phyloP scores from a whole-genome alignment of 2,888 invertebrate genomes.

The Hermaeophaga mercurialis region DNA sequence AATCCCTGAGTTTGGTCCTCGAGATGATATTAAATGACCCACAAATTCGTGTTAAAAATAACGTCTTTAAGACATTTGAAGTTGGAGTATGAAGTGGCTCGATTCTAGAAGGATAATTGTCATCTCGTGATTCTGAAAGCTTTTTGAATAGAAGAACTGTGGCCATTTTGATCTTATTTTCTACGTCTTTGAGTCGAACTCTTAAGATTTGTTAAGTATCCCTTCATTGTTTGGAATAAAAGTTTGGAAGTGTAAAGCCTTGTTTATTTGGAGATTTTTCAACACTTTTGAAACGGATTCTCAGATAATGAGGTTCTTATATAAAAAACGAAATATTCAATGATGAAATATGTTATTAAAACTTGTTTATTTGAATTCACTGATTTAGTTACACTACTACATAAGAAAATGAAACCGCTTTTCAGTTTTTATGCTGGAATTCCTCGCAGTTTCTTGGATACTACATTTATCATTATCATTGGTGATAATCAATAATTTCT shows the following conservation, averaged over 20 bases:
- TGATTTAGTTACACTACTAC: no score
- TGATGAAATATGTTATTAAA: no score
- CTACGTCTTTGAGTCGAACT: conserved; percentile 16
- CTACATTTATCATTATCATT: no score
- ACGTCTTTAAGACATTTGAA: conserved; percentile 26
- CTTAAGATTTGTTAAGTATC: conserved; percentile 13
- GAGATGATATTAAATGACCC: conserved; percentile 26
- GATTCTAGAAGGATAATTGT: conserved; percentile 19
- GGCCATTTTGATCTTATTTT: conserved; percentile 25
- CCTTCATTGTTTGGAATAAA: conserved; percentile 15
- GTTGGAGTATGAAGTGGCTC: conserved; percentile 21
- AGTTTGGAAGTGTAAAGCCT: conserved; percentile 8
- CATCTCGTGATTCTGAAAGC: conserved; percentile 22
- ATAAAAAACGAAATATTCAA: no score
- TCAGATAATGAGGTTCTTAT: conserved; percentile 9
- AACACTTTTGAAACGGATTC: conserved; percentile 3
- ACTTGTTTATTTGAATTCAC: no score
- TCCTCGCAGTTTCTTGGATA: no score
- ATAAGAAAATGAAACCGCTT: no score
- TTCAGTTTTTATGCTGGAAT: no score
- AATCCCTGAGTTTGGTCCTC: conserved; percentile 29
- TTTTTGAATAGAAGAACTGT: conserved; percentile 17
- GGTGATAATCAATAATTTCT: no score
- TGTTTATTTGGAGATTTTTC: conserved; percentile 18
- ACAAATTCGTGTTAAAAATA: conserved; percentile 29